phyloP scores from a whole-genome alignment of 2,797 vertebrate genomes.

The Cirrhinus molitorella region DNA sequence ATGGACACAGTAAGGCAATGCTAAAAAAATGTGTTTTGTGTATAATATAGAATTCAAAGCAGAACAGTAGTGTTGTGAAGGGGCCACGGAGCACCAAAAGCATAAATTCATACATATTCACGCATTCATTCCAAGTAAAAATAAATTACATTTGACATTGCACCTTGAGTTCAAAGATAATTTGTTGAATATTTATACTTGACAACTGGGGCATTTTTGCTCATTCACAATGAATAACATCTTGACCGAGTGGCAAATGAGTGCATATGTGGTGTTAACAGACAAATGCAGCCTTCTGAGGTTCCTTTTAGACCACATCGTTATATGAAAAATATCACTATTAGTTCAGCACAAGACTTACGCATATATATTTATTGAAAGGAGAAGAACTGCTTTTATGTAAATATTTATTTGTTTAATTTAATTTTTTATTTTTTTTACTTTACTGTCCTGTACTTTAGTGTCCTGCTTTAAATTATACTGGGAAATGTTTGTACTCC shows the following conservation, averaged over 20 bases:
- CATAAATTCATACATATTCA: neutral
- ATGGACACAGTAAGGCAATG: neutral
- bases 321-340: neutral
- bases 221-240: neutral
- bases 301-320: neutral
- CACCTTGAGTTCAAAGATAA: neutral
- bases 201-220: neutral
- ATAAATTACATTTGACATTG: neutral
- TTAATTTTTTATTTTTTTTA: too few species aligned
- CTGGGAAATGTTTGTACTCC: neutral
- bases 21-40: neutral
- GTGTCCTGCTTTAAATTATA: neutral
- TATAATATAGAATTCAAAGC: neutral
- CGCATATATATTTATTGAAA: neutral
- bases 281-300: neutral
- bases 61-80: neutral
- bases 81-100: neutral
- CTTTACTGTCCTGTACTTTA: too few species aligned
- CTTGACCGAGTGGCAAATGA: neutral
- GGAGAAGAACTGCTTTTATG: too few species aligned
- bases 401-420: too few species aligned
- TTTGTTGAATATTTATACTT: conserved; percentile 5
- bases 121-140: neutral
- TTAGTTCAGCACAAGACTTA: neutral
- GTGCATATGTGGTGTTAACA: conserved; percentile 13